Evolutionary conservation across 2,113 vertebrate genomes (phyloP).

Genomic region (Dinomys branickii): DNA sequence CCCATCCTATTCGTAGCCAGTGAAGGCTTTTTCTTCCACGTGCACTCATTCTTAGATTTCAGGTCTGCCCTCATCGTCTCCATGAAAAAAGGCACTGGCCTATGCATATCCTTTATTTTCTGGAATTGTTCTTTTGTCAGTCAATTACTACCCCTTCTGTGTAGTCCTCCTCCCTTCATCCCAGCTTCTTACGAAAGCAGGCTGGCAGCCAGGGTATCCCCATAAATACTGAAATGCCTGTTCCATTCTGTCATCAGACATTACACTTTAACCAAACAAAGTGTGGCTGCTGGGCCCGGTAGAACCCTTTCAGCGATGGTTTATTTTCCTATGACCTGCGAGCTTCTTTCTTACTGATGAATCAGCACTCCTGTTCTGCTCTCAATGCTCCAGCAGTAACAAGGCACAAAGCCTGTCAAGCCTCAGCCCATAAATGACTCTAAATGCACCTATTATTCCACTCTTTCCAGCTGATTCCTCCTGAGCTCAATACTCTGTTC

Average conservation of each 20-base stretch:
- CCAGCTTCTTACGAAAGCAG: not conserved
- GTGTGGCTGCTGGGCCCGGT: not conserved
- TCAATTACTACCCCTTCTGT: not conserved
- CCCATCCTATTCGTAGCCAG: not conserved
- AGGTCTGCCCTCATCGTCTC: constrained; percentile 58
- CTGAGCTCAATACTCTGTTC: constrained; percentile 66
- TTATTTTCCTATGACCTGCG: constrained; percentile 34
- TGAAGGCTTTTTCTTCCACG: not conserved
- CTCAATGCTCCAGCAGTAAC: constrained; percentile 72
- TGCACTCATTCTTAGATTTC: constrained; percentile 39
- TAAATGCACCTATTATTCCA: constrained; percentile 83
- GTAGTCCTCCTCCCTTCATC: not conserved
- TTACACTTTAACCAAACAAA: constrained; percentile 65
- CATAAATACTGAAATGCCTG: constrained; percentile 20
- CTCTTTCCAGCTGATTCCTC: constrained; percentile 69
- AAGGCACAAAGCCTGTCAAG: constrained; percentile 76
- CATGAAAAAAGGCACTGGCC: not conserved
- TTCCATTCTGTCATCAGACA: constrained; percentile 62
- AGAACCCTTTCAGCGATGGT: constrained; percentile 66
- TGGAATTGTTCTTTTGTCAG: constrained; percentile 6
- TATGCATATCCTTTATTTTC: not conserved
- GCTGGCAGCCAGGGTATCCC: constrained; percentile 50
- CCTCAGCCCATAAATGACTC: constrained; percentile 76
- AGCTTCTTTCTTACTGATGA: constrained; percentile 61
- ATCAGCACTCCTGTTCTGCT: constrained; percentile 59